phyloP scores from a whole-genome alignment of 2,113 vertebrate species.

The Fukomys damarensis region DNA sequence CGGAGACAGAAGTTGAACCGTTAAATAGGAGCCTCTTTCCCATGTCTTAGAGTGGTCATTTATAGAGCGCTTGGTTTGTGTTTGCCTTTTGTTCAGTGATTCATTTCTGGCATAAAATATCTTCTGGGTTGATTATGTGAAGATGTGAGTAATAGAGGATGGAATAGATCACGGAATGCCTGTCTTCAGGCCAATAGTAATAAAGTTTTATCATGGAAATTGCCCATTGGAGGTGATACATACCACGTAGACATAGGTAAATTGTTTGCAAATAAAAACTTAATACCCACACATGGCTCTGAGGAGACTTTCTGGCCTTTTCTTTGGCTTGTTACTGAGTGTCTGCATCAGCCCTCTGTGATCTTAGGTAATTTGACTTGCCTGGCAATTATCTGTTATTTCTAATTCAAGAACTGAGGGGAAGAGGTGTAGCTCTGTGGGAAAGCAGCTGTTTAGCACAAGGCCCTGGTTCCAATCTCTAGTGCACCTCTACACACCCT shows the following conservation, averaged over 20 bases:
- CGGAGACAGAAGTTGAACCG: background rate
- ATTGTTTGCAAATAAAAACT: slow-evolving; percentile 34
- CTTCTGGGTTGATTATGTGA: background rate
- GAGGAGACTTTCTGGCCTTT: slow-evolving; percentile 26
- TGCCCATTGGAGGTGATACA: background rate
- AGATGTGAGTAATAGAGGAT: background rate
- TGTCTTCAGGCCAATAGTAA: background rate
- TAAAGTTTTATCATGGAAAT: background rate
- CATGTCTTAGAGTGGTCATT: background rate
- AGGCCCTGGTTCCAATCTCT: no score
- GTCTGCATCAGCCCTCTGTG: background rate
- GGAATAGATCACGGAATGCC: background rate
- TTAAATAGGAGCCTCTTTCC: background rate
- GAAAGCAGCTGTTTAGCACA: background rate
- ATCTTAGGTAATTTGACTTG: background rate
- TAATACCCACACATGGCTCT: background rate
- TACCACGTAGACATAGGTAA: background rate
- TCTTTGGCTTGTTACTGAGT: background rate
- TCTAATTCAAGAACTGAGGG: background rate
- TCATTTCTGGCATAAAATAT: slow-evolving; percentile 56
- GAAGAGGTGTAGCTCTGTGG: rapidly evolving
- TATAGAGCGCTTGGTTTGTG: background rate
- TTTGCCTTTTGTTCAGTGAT: slow-evolving; percentile 63
- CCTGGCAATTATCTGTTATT: background rate
- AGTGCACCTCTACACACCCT: no score